Base-by-base conservation (phyloP, 2,888 invertebrate species). In the Erebia palarica region DNA sequence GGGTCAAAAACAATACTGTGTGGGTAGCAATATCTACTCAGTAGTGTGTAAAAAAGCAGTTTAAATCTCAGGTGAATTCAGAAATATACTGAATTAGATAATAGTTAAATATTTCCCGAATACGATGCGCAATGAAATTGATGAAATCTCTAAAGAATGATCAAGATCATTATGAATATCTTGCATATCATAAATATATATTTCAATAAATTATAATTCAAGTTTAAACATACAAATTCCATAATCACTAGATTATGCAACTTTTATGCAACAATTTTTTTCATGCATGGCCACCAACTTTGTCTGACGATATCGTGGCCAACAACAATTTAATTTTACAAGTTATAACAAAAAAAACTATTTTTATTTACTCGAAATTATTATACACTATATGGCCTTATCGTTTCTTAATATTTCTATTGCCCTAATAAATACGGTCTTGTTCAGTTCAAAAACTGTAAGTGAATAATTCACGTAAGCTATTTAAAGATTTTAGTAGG, bases 311-410 rank as follows among this genome's bases (percentile, higher is more conserved):
- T 61, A 53, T 72, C 69, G 72, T 66, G 72, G 72, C 59, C 72
- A 67, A 72, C 72, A 69, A 69, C 63, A 66, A 61, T 66, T 66
- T 57, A 61, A 58, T 61, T 61, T 21, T 44, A 67, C 66, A 65
- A 69, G 65, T 57, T 66, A 57, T 42, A 44, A 57, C 44, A 4
- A 8, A 11, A 8, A 11, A 42, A 16, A n/a, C 5, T 58, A 55
- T 10, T 55, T 9, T 10, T 16, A 55, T 11, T 10, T 55, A 18
- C 18, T 10, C 18, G 10, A 18, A 18, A 55, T 53, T 18, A 55
- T 53, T 18, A 16, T 18, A n/a, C 16, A 51, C 53, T 7, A 53
- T n/a, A 47, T 47, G 36, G 36, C 36, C 36, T 36, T 36, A 3
- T 3, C 27, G 2, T 27, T 27, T 27, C 27, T 27, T 27, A 27